Base-by-base conservation (phyloP, 2,113 vertebrate genomes). In the Crocuta crocuta region DNA sequence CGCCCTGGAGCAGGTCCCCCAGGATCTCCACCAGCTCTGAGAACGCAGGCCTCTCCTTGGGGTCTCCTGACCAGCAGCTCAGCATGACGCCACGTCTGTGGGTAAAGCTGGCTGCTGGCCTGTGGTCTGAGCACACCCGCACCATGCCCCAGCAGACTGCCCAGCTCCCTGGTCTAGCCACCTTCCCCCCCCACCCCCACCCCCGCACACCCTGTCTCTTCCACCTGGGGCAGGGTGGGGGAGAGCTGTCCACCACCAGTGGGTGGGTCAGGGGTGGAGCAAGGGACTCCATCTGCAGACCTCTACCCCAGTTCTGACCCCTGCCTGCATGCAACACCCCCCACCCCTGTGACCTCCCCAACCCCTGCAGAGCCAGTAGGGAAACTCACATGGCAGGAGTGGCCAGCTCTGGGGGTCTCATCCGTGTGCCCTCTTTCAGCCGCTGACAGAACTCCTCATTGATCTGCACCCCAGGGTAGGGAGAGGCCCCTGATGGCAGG, bases 391-490 rank as follows among this genome's bases (percentile, higher is more conserved):
- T 99, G 99, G 99, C 99, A 71, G 99, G 99, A 45, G 99, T 99
- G 79, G 99, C 99, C 0, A 99, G 99, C 95, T 99, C 99, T 9
- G 99, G 99, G 15, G 99, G 98, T 97, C 99, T 99, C 99, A 99
- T 99, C 91, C 99, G 99, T 82, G 99, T 99, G 81, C 99, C 99
- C 0, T 99, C 99, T 98, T 99, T 99, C 94, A 99, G 98, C 28
- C 99, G 98, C 97, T 99, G 99, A 98, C 99, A 99, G 98, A 99
- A 99, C 21, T 99, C 99, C 96, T 99, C 99, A 0, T 99, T 99
- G 96, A 99, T 99, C 98, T 99, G 99, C 55, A 99, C 99, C 76
- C 99, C 99, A 0, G 99, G 99, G 97, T 99, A 99, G 0, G 99
- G 99, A 89, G 99, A 99, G 0, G 99, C 99, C 82, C 99, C 99